phyloP scores from a whole-genome alignment of 1,140 invertebrate species.

The Ceratitis capitata region DNA sequence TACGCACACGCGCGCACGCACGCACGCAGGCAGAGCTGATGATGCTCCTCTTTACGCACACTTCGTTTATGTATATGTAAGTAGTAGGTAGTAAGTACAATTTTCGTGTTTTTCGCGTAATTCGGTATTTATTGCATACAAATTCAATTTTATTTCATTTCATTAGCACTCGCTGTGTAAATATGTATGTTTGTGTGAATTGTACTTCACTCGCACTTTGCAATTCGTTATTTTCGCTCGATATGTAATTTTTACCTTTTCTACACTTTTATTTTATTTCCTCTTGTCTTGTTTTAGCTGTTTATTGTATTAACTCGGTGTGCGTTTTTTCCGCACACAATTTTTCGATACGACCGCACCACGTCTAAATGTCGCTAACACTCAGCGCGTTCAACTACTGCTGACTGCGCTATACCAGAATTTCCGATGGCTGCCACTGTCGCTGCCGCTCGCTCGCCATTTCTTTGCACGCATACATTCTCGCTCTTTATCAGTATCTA shows the following conservation, averaged over 20 bases:
- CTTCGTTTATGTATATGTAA: neutral
- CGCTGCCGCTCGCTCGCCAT: neutral
- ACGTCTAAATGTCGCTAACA: constrained; percentile 20
- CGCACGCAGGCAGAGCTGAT: too few species aligned
- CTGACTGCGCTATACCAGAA: constrained; percentile 31
- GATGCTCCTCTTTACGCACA: neutral
- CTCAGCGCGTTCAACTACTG: constrained; percentile 22
- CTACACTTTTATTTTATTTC: neutral
- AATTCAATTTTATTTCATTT: too few species aligned
- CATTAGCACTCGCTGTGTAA: too few species aligned
- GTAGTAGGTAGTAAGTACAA: neutral
- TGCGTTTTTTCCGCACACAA: constrained; percentile 24
- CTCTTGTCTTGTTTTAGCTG: neutral
- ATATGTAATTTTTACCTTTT: neutral
- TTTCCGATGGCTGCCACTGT: constrained; percentile 24
- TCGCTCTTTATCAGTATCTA: constrained; percentile 12
- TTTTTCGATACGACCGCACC: constrained; percentile 27
- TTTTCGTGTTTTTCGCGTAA: constrained; percentile 19
- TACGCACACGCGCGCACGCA: constrained; percentile 3
- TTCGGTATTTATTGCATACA: neutral
- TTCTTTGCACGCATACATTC: neutral
- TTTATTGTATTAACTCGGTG: neutral
- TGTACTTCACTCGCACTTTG: neutral
- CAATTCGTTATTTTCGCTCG: neutral
- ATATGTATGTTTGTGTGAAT: neutral